Conservation (phyloP, 2,888 invertebrate species). For the Scotopteryx bipunctaria region DNA sequence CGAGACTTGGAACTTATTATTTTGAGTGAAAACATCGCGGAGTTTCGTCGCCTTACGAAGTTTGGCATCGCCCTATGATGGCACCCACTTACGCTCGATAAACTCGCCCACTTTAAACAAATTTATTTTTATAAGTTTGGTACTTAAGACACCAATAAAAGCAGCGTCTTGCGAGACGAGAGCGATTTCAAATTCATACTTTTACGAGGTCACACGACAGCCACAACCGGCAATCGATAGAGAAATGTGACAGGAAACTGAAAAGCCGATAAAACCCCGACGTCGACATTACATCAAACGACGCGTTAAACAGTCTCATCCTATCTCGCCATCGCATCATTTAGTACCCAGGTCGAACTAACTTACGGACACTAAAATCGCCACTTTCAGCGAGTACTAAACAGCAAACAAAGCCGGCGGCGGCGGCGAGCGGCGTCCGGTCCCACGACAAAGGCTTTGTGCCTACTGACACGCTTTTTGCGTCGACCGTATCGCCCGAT, state of each 20-base stretch:
- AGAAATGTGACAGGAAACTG: neutral
- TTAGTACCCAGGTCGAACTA: conserved; percentile 52
- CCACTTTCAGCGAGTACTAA: conserved; percentile 76
- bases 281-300: conserved; percentile 14
- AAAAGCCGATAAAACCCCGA: conserved; percentile 1
- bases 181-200: conserved; percentile 5
- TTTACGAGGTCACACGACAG: neutral
- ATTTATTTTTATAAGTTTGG: conserved; percentile 35
- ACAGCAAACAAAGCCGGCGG: conserved; percentile 75
- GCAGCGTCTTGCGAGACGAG: conserved; percentile 4
- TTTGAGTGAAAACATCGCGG: conserved; percentile 79
- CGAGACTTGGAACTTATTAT: conserved; percentile 75
- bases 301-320: conserved; percentile 18
- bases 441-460: conserved; percentile 77
- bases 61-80: conserved; percentile 49
- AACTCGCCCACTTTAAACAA: conserved; percentile 44
- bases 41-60: conserved; percentile 68
- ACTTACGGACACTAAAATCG: conserved; percentile 68
- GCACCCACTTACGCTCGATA: conserved; percentile 52
- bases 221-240: neutral
- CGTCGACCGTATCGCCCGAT: conserved; percentile 79
- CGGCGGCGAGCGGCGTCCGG: conserved; percentile 78
- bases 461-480: conserved; percentile 81
- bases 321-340: conserved; percentile 28
- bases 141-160: conserved; percentile 28